Evolutionary conservation across 64 coral and sea anemone species (phyloP), one percentile per base, ranked within the genome.

Genomic region (Pachyseris speciosa): DNA sequence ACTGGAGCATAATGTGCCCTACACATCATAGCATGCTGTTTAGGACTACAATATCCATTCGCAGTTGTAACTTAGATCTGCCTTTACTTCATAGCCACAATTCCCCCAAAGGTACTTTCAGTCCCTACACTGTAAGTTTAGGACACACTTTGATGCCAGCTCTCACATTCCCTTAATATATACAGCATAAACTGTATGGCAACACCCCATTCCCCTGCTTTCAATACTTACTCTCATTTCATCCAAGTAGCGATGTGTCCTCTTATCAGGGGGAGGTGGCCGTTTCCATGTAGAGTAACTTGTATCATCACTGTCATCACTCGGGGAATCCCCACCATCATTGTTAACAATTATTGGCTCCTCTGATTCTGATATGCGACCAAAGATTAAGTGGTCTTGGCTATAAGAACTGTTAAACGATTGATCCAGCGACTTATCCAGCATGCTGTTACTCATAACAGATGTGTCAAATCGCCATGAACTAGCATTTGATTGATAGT

Each of bases 391-490:
- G 19, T 42, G 47, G 22, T 88, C 51, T 41, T 75, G 30, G 9
- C 94, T 86, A 84, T 48, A 69, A 19, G 85, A 80, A 34, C 84
- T 80, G 42, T 92, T 87, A 16, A 92, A 88, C n/a, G 90, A 92
- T 36, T 83, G 65, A 64, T 84, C 80, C 12, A 88, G 59, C 20
- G 87, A 92, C 32, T 84, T 84, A 55, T 89, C 68, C 20, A 75
- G 19, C 26, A 94, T 75, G 11, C 44, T 83, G 60, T 65, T 72
- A 47, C 68, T 91, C 67, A 75, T 85, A 0, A 53, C 90, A 69
- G 94, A 96, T 33, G 87, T 85, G 33, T 96, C 90, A 59, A 93
- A 58, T 67, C 94, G 75, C 94, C 94, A 96, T 1, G 94, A 96
- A 19, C 94, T 96, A 5, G 90, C 85, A 74, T 95, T 86, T 75